Evolutionary conservation across 2,113 vertebrate species (phyloP), one percentile per base, ranked within the genome.

Genomic region (Colinus virginianus): DNA sequence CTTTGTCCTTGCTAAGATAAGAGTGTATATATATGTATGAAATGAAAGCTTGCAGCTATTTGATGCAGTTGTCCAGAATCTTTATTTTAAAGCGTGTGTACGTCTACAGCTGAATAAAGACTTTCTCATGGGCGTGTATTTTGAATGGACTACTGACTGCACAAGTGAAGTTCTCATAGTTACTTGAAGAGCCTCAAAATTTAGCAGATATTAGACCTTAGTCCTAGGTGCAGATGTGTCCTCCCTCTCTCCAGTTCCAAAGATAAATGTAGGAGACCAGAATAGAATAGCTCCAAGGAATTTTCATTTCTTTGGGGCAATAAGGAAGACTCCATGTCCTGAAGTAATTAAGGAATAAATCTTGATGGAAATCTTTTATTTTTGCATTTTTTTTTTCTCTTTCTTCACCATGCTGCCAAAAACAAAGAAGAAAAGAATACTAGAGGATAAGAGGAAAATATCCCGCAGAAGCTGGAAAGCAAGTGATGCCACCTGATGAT

Each of bases 331-430:
- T 83, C 23, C 34, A 69, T 45, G 36, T 72, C 32, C 56, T 51
- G 38, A 70, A 74, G 4, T 34, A 25, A 68, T 43, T 72, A 10
- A 45, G 62, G 32, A 55, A 56, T 56, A n/a, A 0, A 32, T 38
- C 38, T 49, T 62, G 28, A 83, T 74, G 19, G 28, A 55, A 83
- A 61, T 46, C 13, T 59, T 79, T 90, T 67, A 11, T 40, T 23
- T 61, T 93, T 96, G 42, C 21, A 66, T 45, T 90, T 84, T 90
- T 20, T 58, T 18, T 63, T 19, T 11, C 6, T 43, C 45, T 71
- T 95, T 26, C 95, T 70, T 91, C 32, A 46, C 38, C 88, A 25
- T 55, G 59, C 34, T 67, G 32, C 72, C 79, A 94, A 87, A 66
- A 43, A 10, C 28, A 87, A 88, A 78, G 18, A 34, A 21, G 23